Percentiles rank a stretch among this genome's conserved stretches.
Evolutionary conservation across 2,797 vertebrate species (phyloP).

Genomic region (Hyperoplus immaculatus): DNA sequence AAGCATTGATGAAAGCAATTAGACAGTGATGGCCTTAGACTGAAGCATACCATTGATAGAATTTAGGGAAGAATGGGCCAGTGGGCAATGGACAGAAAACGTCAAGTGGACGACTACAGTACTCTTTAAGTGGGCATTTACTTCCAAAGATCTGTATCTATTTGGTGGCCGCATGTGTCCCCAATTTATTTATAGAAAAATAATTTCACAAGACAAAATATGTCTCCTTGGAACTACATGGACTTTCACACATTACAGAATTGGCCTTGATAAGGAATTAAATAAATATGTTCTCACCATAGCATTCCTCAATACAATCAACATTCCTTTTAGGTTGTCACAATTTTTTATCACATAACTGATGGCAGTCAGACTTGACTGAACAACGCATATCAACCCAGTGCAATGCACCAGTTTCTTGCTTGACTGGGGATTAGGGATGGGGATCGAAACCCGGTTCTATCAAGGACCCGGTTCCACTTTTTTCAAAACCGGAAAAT

Average conservation of each 20-base stretch:
- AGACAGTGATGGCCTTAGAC: constrained; percentile 33
- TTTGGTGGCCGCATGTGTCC: neutral
- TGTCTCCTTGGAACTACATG: neutral
- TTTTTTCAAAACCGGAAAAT: too few species aligned
- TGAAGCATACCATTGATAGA: neutral
- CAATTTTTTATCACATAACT: neutral
- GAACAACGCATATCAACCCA: neutral
- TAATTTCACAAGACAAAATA: neutral
- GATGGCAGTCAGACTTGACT: neutral
- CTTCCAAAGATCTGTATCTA: neutral
- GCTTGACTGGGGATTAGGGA: too few species aligned
- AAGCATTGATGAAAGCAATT: constrained; percentile 22
- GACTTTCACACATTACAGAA: neutral
- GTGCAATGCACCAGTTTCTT: neutral
- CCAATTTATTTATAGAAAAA: constrained; percentile 1
- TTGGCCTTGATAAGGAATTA: neutral
- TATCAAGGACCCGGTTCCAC: too few species aligned
- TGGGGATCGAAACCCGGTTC: too few species aligned
- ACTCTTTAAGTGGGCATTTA: neutral
- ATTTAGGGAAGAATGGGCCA: neutral
- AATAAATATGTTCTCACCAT: neutral
- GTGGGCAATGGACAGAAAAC: neutral
- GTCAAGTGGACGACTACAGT: neutral
- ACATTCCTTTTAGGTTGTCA: neutral
- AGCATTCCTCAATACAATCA: neutral